Evolutionary conservation across 2,797 vertebrate genomes (phyloP).

Genomic region (Chaenodraco wilsoni): DNA sequence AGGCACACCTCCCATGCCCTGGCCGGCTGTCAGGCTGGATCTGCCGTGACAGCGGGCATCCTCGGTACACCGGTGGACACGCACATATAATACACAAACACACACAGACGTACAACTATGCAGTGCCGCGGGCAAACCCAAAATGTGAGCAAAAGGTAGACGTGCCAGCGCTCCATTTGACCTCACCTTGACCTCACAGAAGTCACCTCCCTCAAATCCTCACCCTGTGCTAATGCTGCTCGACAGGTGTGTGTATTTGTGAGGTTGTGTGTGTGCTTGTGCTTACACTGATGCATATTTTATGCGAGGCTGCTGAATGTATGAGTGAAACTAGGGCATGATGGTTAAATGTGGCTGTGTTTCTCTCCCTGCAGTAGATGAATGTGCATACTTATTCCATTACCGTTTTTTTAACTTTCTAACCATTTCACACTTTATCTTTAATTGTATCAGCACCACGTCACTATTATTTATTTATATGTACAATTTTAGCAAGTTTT

Average conservation of each 20-base stretch:
- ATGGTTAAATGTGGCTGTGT: slow-evolving; percentile 56
- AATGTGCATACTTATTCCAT: slow-evolving; percentile 53
- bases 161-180: slow-evolving; percentile 15
- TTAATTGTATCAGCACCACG: no score
- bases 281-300: slow-evolving; percentile 72
- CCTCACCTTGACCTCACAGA: slow-evolving; percentile 68
- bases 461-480: no score
- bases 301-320: slow-evolving; percentile 60
- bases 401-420: slow-evolving; percentile 39
- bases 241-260: slow-evolving; percentile 53
- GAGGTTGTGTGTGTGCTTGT: background rate
- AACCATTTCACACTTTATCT: slow-evolving; percentile 2
- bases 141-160: slow-evolving; percentile 8
- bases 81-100: slow-evolving; percentile 24
- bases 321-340: slow-evolving; percentile 70
- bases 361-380: slow-evolving; percentile 47
- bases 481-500: no score
- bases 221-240: slow-evolving; percentile 42
- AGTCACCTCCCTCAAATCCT: slow-evolving; percentile 34
- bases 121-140: background rate
- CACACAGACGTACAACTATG: background rate
- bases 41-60: slow-evolving; percentile 48
- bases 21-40: slow-evolving; percentile 64
- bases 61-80: slow-evolving; percentile 34
- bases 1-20: slow-evolving; percentile 52